phyloP scores from a whole-genome alignment of 2,797 vertebrate genomes.

The Nyctibius grandis region DNA sequence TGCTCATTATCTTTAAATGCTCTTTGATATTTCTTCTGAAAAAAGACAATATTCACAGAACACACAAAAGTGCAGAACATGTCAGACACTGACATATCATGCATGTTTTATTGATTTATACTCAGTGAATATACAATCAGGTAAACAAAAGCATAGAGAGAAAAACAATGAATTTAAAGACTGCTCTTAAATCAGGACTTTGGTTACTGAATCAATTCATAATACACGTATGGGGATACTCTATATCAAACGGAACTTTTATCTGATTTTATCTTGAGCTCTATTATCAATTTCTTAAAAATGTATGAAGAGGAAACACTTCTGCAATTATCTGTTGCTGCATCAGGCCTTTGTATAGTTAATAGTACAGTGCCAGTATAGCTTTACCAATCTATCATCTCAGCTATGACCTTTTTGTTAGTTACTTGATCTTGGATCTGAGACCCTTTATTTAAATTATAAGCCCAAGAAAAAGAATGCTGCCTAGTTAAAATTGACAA shows the following conservation, averaged over 20 bases:
- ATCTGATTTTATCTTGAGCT: neutral
- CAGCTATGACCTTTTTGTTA: neutral
- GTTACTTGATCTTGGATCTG: neutral
- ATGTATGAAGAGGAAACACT: neutral
- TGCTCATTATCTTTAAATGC: neutral
- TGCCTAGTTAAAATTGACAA: neutral
- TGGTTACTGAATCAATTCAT: neutral
- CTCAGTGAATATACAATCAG: neutral
- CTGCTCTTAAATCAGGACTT: neutral
- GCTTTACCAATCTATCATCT: neutral
- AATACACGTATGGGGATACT: neutral
- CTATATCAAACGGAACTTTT: neutral
- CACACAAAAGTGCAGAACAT: neutral
- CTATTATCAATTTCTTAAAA: neutral
- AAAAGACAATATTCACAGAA: neutral
- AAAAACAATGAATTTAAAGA: neutral
- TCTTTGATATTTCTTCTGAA: neutral
- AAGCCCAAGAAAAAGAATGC: neutral
- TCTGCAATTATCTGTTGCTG: neutral
- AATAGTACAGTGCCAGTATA: neutral
- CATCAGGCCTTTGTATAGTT: neutral
- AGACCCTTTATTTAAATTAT: neutral
- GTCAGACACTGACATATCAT: neutral
- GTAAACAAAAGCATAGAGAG: neutral
- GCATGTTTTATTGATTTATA: neutral